phyloP scores from a whole-genome alignment of 2,113 vertebrate species.

The Chrysochloris asiatica region DNA sequence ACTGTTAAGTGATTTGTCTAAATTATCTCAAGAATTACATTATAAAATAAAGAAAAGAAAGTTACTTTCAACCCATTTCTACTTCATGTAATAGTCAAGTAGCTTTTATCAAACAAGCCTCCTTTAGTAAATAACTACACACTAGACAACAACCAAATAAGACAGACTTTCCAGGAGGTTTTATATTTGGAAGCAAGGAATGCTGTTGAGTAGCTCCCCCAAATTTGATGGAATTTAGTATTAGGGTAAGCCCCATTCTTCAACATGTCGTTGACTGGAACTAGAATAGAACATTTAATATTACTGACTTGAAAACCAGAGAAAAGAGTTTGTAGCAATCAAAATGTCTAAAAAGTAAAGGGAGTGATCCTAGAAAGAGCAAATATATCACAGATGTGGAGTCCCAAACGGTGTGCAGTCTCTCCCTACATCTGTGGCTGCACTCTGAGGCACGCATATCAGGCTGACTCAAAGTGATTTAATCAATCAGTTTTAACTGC shows the following conservation, averaged over 20 bases:
- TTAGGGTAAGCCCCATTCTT: not conserved
- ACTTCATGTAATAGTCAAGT: not conserved
- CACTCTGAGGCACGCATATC: not conserved
- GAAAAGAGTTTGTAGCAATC: not conserved
- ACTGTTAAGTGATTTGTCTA: not conserved
- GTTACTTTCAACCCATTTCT: not conserved
- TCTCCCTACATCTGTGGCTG: not conserved
- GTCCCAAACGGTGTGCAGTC: not conserved
- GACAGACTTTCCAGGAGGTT: too few relatives aligned
- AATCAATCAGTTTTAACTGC: too few relatives aligned
- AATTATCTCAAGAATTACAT: not conserved
- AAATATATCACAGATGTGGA: not conserved
- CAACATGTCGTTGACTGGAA: not conserved
- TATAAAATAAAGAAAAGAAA: not conserved
- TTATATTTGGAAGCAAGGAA: not conserved
- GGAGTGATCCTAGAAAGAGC: not conserved
- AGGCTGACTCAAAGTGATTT: not conserved
- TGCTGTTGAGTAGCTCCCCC: too few relatives aligned
- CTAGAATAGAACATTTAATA: not conserved
- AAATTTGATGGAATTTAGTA: not conserved
- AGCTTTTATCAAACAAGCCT: not conserved
- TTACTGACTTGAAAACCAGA: not conserved
- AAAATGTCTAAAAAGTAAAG: not conserved
- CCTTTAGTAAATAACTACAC: not conserved
- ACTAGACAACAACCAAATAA: too few relatives aligned